Conservation (phyloP, 2,888 invertebrate species). For the Drosophila picticornis region DNA sequence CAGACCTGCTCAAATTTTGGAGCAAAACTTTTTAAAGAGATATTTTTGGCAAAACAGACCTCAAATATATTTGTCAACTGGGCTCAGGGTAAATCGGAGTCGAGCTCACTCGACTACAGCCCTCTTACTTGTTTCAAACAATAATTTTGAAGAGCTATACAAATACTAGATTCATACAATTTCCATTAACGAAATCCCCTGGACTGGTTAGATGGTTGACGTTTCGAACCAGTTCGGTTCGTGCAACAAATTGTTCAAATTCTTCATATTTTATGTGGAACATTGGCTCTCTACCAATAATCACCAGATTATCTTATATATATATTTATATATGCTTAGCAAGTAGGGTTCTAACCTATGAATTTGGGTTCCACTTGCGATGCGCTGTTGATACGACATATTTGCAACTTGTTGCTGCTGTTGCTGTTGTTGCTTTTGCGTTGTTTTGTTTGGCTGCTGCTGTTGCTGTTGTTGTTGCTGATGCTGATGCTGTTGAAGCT, state of each 20-base stretch:
- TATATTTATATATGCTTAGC: neutral
- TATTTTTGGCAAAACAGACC: too few species aligned
- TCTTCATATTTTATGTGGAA: neutral
- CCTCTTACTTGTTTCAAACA: too few species aligned
- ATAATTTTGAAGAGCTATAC: too few species aligned
- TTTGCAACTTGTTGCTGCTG: constrained; percentile 77
- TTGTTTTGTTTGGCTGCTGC: constrained; percentile 41
- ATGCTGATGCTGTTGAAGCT: constrained; percentile 52
- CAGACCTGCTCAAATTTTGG: too few species aligned
- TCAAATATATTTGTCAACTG: too few species aligned
- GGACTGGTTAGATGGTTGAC: neutral
- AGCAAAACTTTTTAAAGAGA: too few species aligned
- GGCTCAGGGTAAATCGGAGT: too few species aligned
- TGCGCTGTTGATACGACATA: constrained; percentile 85
- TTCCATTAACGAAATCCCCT: too few species aligned
- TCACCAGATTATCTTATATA: neutral
- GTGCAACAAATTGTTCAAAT: neutral
- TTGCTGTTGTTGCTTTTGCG: constrained; percentile 74
- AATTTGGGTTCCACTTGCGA: constrained; percentile 84
- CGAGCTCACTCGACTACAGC: too few species aligned
- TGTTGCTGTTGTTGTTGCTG: constrained; percentile 58
- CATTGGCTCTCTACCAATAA: neutral
- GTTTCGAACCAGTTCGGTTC: neutral
- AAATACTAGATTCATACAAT: too few species aligned
- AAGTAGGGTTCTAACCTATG: constrained; percentile 83